phyloP scores from a whole-genome alignment of 1,140 invertebrate genomes.

The Drosophila parvula region DNA sequence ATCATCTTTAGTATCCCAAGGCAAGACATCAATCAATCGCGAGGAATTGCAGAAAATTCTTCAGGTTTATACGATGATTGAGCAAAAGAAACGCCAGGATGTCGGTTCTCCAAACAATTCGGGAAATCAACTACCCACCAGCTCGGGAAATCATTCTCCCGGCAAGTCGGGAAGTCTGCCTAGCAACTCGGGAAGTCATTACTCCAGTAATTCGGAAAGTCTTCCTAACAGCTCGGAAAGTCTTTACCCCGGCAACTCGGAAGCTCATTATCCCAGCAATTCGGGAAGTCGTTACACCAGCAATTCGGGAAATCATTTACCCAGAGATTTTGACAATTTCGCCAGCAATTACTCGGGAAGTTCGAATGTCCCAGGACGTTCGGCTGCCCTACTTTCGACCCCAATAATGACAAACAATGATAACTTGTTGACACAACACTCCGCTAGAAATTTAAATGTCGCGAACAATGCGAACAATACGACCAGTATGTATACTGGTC shows the following conservation, averaged over 20 bases:
- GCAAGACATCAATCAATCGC: slow-evolving; percentile 69
- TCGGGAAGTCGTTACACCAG: neutral
- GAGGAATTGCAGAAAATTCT: slow-evolving; percentile 73
- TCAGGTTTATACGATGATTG: slow-evolving; percentile 65
- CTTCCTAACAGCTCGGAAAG: neutral
- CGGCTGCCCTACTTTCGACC: neutral
- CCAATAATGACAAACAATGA: slow-evolving; percentile 6
- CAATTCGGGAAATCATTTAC: neutral
- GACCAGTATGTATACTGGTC: slow-evolving; percentile 37
- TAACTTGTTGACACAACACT: slow-evolving; percentile 19
- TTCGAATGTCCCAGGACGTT: neutral
- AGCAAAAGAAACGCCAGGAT: slow-evolving; percentile 64
- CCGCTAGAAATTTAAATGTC: slow-evolving; percentile 14
- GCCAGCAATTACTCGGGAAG: neutral
- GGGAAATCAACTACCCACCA: too few species aligned
- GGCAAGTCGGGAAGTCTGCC: neutral
- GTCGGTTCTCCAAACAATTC: neutral
- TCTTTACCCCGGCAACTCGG: neutral
- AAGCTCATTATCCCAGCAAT: neutral
- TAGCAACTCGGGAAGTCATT: neutral
- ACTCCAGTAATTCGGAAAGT: neutral
- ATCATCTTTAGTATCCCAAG: slow-evolving; percentile 67
- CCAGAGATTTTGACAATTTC: neutral
- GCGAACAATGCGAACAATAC: slow-evolving; percentile 13
- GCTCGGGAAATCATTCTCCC: neutral